These are phyloP conservation scores for Ecdyonurus torrentis DNA, from an alignment of 2,888 invertebrate species.

Conservation along the genomic window DNA sequence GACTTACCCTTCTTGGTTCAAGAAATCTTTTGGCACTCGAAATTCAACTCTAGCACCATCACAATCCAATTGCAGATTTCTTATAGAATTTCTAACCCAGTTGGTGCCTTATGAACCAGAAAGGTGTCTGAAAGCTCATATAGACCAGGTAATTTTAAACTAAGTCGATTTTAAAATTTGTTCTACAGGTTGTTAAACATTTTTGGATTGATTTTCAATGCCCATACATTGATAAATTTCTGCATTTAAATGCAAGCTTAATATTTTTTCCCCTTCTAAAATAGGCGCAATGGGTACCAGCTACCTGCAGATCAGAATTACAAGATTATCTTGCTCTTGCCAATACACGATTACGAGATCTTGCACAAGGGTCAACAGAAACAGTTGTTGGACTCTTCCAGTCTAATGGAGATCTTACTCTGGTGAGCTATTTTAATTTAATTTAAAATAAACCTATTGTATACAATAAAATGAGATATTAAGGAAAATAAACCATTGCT, in stretches of 20 bases:
- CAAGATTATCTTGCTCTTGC: background rate
- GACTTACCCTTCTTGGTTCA: background rate
- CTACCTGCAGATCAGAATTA: background rate
- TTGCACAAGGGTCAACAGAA: background rate
- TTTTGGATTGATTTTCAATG: too few species aligned
- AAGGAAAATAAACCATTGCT: too few species aligned
- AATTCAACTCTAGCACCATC: background rate
- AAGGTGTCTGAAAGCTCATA: background rate
- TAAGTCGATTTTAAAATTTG: background rate
- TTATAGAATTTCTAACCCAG: background rate
- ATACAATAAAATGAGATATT: too few species aligned
- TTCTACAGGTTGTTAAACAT: background rate
- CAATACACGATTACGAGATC: background rate
- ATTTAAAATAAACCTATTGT: too few species aligned
- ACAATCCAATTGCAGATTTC: background rate
- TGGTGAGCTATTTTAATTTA: too few species aligned
- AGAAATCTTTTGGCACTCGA: background rate
- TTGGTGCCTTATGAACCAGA: background rate
- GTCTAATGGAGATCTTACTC: too few species aligned
- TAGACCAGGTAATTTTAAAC: background rate
- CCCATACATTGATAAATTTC: too few species aligned
- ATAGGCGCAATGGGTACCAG: background rate
- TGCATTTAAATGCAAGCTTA: background rate
- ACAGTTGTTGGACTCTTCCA: background rate
- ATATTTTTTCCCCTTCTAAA: background rate